Evolutionary conservation across 2,888 invertebrate genomes (phyloP).

Genomic region (Sinopyrophorus schimmeli): DNA sequence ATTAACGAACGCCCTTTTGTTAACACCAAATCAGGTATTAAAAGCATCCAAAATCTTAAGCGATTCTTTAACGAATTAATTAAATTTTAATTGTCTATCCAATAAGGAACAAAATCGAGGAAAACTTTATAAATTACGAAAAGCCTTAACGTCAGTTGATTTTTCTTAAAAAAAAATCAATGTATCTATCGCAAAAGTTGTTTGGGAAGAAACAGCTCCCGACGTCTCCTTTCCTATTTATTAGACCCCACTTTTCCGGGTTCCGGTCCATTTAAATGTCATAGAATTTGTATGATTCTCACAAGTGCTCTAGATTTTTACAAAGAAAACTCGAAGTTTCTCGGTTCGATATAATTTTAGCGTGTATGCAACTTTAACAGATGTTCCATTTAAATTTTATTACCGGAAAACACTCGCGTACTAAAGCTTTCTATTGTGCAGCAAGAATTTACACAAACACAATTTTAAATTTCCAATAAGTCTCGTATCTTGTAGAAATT

Average conservation of each 20-base stretch:
- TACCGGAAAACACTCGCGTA: too few species aligned
- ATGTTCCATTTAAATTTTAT: too few species aligned
- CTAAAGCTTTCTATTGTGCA: too few species aligned
- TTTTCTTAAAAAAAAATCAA: too few species aligned
- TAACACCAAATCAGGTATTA: conserved; percentile 15
- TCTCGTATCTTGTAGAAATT: too few species aligned
- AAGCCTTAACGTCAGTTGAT: too few species aligned
- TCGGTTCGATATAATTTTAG: too few species aligned
- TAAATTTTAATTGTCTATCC: conserved; percentile 26
- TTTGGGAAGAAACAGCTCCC: conserved; percentile 11
- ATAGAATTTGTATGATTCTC: conserved; percentile 38
- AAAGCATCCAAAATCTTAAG: conserved; percentile 12
- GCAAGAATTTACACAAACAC: too few species aligned
- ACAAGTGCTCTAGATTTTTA: conserved; percentile 17
- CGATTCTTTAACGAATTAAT: conserved; percentile 22
- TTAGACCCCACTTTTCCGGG: conserved; percentile 33
- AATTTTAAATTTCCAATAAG: too few species aligned
- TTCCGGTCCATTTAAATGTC: conserved; percentile 43
- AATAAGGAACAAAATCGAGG: too few species aligned
- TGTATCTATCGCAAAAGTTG: conserved; percentile 35
- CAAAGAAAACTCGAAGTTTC: conserved; percentile 11
- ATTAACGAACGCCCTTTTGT: conserved; percentile 17
- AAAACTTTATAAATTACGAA: too few species aligned
- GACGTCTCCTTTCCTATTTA: conserved; percentile 9
- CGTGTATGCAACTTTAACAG: too few species aligned